Evolutionary conservation across 2,888 invertebrate species (phyloP).

Genomic region (Lysandra coridon): DNA sequence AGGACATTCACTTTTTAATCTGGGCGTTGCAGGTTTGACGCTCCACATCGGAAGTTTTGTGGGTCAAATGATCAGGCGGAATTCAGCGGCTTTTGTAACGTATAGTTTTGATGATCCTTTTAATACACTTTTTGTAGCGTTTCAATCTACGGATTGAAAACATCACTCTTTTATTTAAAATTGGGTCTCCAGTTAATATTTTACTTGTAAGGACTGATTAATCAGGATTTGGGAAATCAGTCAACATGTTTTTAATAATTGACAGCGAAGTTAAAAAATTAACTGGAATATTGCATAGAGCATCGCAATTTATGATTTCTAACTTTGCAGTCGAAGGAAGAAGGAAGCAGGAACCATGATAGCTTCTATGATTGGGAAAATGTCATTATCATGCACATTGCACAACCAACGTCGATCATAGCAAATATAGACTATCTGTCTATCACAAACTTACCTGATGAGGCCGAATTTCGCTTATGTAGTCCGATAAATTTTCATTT

Average conservation of each 20-base stretch:
- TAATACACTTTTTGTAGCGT: conserved; percentile 10
- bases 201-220: not conserved
- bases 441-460: too few species aligned
- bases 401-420: not conserved
- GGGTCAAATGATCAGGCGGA: conserved; percentile 9
- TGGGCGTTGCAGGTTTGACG: not conserved
- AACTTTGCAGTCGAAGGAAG: too few species aligned
- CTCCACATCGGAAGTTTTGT: not conserved
- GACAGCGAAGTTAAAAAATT: too few species aligned
- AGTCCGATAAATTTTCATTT: too few species aligned
- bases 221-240: too few species aligned
- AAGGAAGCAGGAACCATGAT: too few species aligned
- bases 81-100: conserved; percentile 14
- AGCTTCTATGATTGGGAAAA: too few species aligned
- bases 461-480: not conserved
- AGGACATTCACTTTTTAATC: conserved; percentile 19
- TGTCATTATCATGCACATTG: not conserved
- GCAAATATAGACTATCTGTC: too few species aligned
- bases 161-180: not conserved
- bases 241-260: too few species aligned
- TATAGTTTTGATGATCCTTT: conserved; percentile 20
- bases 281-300: too few species aligned
- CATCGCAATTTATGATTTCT: too few species aligned
- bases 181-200: not conserved
- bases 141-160: not conserved